Evolutionary conservation across 2,888 invertebrate species (phyloP).

Genomic region (Pseudolycoriella hygida): DNA sequence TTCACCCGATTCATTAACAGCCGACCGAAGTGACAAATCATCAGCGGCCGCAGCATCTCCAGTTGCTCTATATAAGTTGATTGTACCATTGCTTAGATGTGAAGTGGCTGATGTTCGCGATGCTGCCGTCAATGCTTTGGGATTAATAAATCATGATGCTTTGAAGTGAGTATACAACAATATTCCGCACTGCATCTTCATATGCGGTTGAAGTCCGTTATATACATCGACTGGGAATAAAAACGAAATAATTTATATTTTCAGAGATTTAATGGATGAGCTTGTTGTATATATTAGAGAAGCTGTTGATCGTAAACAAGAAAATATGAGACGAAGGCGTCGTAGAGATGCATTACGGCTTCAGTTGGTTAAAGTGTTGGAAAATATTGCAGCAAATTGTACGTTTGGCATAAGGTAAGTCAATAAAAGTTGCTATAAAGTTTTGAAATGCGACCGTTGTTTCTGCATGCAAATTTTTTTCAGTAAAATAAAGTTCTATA

Average conservation of each 20-base stretch:
- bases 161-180: slow-evolving; percentile 53
- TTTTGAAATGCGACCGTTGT: no score
- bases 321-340: slow-evolving; percentile 81
- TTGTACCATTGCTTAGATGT: slow-evolving; percentile 81
- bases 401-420: slow-evolving; percentile 61
- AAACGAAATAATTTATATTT: no score
- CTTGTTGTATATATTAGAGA: slow-evolving; percentile 80
- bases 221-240: no score
- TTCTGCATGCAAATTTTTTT: no score
- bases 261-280: slow-evolving; percentile 92
- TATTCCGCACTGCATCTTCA: neutral
- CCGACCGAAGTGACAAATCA: slow-evolving; percentile 66
- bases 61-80: slow-evolving; percentile 74
- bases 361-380: slow-evolving; percentile 79
- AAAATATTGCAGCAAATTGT: slow-evolving; percentile 80
- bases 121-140: slow-evolving; percentile 83
- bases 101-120: slow-evolving; percentile 89
- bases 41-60: slow-evolving; percentile 54
- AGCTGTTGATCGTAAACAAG: slow-evolving; percentile 92
- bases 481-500: no score
- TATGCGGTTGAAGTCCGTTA: no score
- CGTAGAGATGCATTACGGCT: slow-evolving; percentile 83
- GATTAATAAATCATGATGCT: slow-evolving; percentile 87
- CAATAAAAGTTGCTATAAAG: no score
- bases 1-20: slow-evolving; percentile 75